phyloP scores from a whole-genome alignment of 2,797 vertebrate species.

The Enteromius anoplus region DNA sequence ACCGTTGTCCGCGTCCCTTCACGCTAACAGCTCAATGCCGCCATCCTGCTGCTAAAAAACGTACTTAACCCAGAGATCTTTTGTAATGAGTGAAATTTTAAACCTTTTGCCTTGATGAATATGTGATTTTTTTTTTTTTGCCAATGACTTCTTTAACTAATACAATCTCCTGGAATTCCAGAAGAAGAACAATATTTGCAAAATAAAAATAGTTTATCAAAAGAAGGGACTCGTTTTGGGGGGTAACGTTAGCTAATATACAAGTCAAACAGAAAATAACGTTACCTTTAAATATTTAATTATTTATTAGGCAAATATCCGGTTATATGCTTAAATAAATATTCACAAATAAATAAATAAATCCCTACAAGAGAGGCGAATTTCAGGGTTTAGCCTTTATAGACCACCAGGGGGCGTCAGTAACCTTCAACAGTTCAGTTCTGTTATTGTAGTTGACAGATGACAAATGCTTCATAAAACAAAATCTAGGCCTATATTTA shows the following conservation, averaged over 20 bases:
- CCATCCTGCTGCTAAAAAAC: conserved; percentile 9
- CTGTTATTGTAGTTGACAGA: not conserved
- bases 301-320: not conserved
- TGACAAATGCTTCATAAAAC: not conserved
- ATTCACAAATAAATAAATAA: not conserved
- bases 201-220: not conserved
- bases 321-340: not conserved
- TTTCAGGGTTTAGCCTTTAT: no score
- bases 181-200: not conserved
- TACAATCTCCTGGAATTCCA: not conserved
- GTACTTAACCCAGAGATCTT: not conserved
- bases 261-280: not conserved
- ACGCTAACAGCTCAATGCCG: not conserved
- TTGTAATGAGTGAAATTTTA: not conserved
- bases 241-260: not conserved
- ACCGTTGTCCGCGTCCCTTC: not conserved
- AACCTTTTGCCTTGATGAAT: not conserved
- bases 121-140: no score
- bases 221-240: not conserved
- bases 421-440: not conserved
- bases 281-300: not conserved
- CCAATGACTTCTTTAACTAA: no score
- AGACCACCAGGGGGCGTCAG: not conserved
- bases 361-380: not conserved
- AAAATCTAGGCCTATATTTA: not conserved